Evolutionary conservation across 2,888 invertebrate genomes (phyloP).

Genomic region (Sesamia inferens): DNA sequence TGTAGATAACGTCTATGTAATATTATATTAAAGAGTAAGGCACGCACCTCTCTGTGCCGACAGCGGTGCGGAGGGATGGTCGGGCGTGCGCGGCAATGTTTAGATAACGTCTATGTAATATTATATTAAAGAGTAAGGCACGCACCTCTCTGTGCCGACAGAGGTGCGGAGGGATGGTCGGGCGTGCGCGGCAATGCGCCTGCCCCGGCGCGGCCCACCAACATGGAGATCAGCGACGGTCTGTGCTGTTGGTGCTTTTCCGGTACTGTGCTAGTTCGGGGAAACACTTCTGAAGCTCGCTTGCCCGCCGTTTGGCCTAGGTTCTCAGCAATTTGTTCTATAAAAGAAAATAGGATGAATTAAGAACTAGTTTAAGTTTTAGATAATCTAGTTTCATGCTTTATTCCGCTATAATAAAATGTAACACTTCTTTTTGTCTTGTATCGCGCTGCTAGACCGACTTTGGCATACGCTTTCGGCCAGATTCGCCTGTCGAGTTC

Average conservation of each 20-base stretch:
- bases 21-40: too few species aligned
- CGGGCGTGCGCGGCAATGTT: too few species aligned
- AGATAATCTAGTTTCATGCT: too few species aligned
- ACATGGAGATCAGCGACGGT: constrained; percentile 85
- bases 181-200: constrained; percentile 80
- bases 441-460: too few species aligned
- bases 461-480: too few species aligned
- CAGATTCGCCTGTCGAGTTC: too few species aligned
- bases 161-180: constrained; percentile 83
- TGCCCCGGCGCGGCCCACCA: constrained; percentile 78
- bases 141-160: constrained; percentile 46
- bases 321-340: constrained; percentile 84
- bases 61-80: too few species aligned
- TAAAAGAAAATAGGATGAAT: not conserved
- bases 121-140: not conserved
- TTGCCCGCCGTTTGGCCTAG: constrained; percentile 79
- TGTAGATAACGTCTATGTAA: too few species aligned
- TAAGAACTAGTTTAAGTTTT: not conserved
- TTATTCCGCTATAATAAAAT: too few species aligned
- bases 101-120: too few species aligned
- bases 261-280: constrained; percentile 86
- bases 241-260: constrained; percentile 84
- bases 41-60: too few species aligned
- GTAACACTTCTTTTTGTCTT: too few species aligned
- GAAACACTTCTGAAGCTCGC: constrained; percentile 83